Base-by-base conservation (phyloP, 2,797 vertebrate genomes). In the Pagetopsis macropterus region DNA sequence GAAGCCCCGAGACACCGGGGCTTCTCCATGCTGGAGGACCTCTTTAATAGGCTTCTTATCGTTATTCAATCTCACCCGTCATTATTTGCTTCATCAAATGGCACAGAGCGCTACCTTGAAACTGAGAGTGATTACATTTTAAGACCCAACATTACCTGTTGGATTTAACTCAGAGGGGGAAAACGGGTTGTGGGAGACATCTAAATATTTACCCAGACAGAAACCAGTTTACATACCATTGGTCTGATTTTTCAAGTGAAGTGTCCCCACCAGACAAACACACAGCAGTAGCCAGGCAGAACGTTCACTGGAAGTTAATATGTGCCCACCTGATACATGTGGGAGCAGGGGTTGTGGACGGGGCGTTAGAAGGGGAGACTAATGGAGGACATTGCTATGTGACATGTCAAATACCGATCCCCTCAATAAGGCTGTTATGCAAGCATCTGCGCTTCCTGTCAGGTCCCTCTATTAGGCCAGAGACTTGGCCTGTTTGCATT, bases 391-490 rank as follows among this genome's bases (percentile, higher is more conserved):
- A 75, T 43, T 55, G 87, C 87, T 86, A 87, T 89, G 86, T 66
- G 84, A 87, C 72, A 87, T 86, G 92, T 91, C 84, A 91, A 82
- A 87, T 88, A 81, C 85, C 63, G 37, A 82, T 83, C 79, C 72
- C 76, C 78, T 83, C 85, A 80, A 82, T 88, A 86, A 83, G 85
- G 60, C 73, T 81, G 85, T 92, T 93, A 91, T 85, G 85, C 87
- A 93, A 94, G 87, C 67, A 76, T 87, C 69, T 70, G 73, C 45
- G 79, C 90, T 93, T 93, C 90, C 90, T 85, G 82, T 89, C 67
- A 67, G n/a, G 73, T 77, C 62, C 71, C 69, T 55, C 70, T 81
- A 82, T 52, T 6, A 49, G 54, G 66, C 77, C 64, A 31, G 58
- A 62, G 78, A 77, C 79, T 37, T 52, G 61, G 79, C 23, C 60